phyloP scores from a whole-genome alignment of 2,113 vertebrate species.

The Oncorhynchus nerka region DNA sequence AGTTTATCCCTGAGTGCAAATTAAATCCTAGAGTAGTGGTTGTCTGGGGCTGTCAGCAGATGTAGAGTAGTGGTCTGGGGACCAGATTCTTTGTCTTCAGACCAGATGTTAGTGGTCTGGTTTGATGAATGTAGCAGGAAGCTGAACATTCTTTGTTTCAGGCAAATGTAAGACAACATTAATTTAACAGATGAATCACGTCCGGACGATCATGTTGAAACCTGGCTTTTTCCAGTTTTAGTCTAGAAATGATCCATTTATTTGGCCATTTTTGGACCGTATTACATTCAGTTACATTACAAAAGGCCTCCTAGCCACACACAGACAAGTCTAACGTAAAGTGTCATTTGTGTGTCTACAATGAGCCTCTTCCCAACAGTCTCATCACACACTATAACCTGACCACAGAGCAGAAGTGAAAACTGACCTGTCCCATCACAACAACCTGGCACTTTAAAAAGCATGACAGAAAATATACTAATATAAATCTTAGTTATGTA shows the following conservation, averaged over 20 bases:
- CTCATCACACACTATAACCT: too few relatives aligned
- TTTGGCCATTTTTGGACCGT: neutral
- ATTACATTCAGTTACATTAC: neutral
- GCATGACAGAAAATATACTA: too few relatives aligned
- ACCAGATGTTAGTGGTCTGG: conserved; percentile 23
- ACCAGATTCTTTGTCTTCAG: too few relatives aligned
- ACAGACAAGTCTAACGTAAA: neutral
- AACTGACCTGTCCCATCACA: neutral
- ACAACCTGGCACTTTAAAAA: neutral
- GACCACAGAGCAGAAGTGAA: too few relatives aligned
- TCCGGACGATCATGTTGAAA: neutral
- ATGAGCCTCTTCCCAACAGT: too few relatives aligned
- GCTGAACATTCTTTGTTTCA: conserved; percentile 43
- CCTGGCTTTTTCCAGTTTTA: conserved; percentile 6
- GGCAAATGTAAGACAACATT: conserved; percentile 5
- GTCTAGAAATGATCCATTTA: neutral
- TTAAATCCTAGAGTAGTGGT: too few relatives aligned
- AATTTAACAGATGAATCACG: neutral
- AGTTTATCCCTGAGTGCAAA: too few relatives aligned
- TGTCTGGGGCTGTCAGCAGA: too few relatives aligned
- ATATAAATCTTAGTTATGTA: neutral
- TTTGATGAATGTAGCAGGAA: conserved; percentile 34
- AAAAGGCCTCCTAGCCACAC: neutral
- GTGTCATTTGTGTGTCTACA: too few relatives aligned
- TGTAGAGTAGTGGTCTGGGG: too few relatives aligned